A percentile compares a stretch with the other conserved stretches of the same genome.
These are phyloP conservation scores for Sarotherodon lohbergeri DNA, from an alignment of 2,113 vertebrate genomes.

Conservation along the genomic window DNA sequence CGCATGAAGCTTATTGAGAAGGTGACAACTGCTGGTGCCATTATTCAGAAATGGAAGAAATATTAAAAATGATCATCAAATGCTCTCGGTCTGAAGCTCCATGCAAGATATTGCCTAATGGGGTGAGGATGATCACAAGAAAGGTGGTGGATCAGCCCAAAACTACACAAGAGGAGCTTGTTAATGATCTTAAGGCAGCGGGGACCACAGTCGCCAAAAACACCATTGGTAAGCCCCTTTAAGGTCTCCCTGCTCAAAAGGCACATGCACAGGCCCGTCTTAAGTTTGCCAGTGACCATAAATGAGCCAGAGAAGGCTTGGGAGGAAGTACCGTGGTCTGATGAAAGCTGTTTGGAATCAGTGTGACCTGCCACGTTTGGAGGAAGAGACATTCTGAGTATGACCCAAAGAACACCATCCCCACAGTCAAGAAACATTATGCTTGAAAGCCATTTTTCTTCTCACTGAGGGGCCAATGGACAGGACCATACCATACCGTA, in stretches of 20 bases:
- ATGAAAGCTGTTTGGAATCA: not conserved
- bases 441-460: not conserved
- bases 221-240: not conserved
- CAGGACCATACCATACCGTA: not conserved
- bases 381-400: not conserved
- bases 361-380: not conserved
- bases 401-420: not conserved
- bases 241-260: not conserved
- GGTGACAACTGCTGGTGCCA: not conserved
- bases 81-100: not conserved
- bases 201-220: not conserved
- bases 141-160: not conserved
- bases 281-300: not conserved
- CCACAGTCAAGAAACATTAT: not conserved
- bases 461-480: not conserved
- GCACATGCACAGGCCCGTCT: not conserved
- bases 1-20: not conserved
- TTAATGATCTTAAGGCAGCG: rapidly evolving
- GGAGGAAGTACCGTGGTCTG: not conserved
- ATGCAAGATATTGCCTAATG: not conserved
- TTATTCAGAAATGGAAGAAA: not conserved
- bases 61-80: not conserved
- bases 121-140: not conserved
- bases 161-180: not conserved
- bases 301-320: not conserved